Conservation (phyloP, 2,113 vertebrate genomes). For the Chaetodon trifascialis region DNA sequence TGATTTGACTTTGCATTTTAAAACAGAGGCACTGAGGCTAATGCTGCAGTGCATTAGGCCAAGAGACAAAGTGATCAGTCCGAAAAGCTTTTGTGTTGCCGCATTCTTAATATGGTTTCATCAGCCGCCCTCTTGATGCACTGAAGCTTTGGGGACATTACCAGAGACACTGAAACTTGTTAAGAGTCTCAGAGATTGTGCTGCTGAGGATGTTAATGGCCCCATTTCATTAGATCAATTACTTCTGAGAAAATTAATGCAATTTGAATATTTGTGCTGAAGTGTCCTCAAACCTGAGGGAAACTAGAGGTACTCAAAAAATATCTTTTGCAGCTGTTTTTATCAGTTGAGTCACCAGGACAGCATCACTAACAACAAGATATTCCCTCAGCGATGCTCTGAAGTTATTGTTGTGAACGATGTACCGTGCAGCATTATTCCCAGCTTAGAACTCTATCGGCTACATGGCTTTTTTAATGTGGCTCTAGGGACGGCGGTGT, state of each 20-base stretch:
- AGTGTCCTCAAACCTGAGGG: background rate
- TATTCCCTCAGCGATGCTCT: too few species aligned
- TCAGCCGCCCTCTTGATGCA: conserved; percentile 25
- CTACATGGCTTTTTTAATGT: too few species aligned
- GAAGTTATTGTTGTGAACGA: too few species aligned
- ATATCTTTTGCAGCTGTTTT: too few species aligned
- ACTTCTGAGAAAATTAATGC: conserved; percentile 8
- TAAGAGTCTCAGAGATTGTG: conserved; percentile 12
- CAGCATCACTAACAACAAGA: background rate
- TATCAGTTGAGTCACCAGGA: background rate
- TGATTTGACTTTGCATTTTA: conserved; percentile 60
- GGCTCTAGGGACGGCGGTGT: too few species aligned
- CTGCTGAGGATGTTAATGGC: conserved; percentile 15
- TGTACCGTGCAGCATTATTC: too few species aligned
- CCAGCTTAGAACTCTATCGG: too few species aligned
- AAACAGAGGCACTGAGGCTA: conserved; percentile 39
- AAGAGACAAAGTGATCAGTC: conserved; percentile 43
- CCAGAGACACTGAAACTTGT: conserved; percentile 3
- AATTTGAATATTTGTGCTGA: conserved; percentile 18
- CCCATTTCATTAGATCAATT: conserved; percentile 13
- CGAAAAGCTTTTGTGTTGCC: conserved; percentile 46
- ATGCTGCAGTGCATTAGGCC: conserved; percentile 41
- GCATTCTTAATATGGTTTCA: conserved; percentile 34
- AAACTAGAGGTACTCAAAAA: background rate
- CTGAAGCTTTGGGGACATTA: conserved; percentile 8